Evolutionary conservation across 1,140 invertebrate species (phyloP).

Genomic region (Leptopilina clavipes): DNA sequence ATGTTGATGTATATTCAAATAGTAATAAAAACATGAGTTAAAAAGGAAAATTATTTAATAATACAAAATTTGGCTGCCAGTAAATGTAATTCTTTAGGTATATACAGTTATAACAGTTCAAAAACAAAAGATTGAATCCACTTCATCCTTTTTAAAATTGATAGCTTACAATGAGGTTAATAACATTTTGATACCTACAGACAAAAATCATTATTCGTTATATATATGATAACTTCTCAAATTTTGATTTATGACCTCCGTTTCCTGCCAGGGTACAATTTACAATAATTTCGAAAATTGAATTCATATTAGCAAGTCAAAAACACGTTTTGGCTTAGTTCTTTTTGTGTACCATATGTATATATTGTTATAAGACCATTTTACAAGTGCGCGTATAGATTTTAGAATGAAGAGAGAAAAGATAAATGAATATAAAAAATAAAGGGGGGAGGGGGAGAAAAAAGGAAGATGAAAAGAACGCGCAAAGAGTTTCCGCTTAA

Average conservation of each 20-base stretch:
- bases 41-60: not conserved
- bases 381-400: not conserved
- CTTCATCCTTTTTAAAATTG: not conserved
- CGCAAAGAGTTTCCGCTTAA: constrained; percentile 40
- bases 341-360: not conserved
- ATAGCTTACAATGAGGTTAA: not conserved
- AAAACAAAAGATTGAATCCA: not conserved
- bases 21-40: too few relatives aligned
- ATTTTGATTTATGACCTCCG: not conserved
- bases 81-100: not conserved
- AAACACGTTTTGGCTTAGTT: not conserved
- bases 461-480: not conserved
- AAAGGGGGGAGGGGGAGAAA: constrained; percentile 33
- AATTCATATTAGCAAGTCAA: constrained; percentile 2
- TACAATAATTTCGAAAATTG: constrained; percentile 27
- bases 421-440: constrained; percentile 36
- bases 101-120: constrained; percentile 4
- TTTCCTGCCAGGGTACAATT: not conserved
- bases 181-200: constrained; percentile 11
- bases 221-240: not conserved
- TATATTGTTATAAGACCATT: not conserved
- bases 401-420: constrained; percentile 34
- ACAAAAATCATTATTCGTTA: constrained; percentile 7
- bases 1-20: too few relatives aligned
- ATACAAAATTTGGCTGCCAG: not conserved